Percentiles rank a stretch among this genome's conserved stretches.
Conservation (phyloP, 2,888 invertebrate species). For the Altica lythri region DNA sequence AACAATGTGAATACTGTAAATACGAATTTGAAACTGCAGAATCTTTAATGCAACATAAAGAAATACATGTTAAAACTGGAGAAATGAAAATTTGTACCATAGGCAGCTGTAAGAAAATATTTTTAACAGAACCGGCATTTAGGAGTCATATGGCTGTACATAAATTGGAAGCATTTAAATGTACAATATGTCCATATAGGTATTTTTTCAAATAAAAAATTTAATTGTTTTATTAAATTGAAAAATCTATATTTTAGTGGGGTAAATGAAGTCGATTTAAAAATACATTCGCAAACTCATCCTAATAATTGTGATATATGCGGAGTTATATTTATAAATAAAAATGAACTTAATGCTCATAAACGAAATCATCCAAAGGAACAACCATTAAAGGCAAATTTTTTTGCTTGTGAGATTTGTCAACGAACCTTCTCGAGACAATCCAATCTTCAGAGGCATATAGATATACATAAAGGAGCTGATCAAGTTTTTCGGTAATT, state of each 20-base stretch:
- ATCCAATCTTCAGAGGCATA: constrained; percentile 50
- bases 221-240: constrained; percentile 47
- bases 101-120: constrained; percentile 56
- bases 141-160: constrained; percentile 41
- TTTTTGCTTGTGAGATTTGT: constrained; percentile 48
- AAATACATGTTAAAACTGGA: constrained; percentile 26
- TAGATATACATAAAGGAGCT: constrained; percentile 48
- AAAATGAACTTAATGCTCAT: constrained; percentile 57
- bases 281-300: constrained; percentile 32
- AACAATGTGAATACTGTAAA: constrained; percentile 35
- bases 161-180: constrained; percentile 52
- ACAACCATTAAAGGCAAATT: too few relatives aligned
- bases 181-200: background rate
- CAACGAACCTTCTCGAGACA: constrained; percentile 50
- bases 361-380: constrained; percentile 52
- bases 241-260: constrained; percentile 54
- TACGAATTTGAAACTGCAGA: constrained; percentile 21
- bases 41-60: constrained; percentile 29
- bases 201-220: background rate
- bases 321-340: constrained; percentile 54
- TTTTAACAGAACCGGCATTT: constrained; percentile 47
- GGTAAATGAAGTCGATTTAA: constrained; percentile 54
- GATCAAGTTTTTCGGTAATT: constrained; percentile 42
- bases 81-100: constrained; percentile 51
- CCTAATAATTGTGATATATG: constrained; percentile 53